These are phyloP conservation scores for Yponomeuta sedellus DNA, from an alignment of 2,888 invertebrate species.

Conservation along the genomic window DNA sequence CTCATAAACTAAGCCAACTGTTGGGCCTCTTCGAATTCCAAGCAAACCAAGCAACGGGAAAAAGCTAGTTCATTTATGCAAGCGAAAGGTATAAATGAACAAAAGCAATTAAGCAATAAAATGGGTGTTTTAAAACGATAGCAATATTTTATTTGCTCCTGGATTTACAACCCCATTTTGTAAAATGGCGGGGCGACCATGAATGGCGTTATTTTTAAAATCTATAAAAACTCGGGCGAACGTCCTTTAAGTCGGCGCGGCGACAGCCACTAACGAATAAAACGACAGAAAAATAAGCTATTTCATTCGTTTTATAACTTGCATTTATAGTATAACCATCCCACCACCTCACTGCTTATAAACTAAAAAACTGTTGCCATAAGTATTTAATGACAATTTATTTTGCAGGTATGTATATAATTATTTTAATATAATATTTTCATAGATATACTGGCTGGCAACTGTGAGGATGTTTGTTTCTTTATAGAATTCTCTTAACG, in stretches of 20 bases:
- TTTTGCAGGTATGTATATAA: too few relatives aligned
- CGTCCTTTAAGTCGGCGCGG: not conserved
- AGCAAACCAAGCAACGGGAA: too few relatives aligned
- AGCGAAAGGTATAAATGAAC: not conserved
- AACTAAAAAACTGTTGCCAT: too few relatives aligned
- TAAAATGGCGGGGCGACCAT: not conserved
- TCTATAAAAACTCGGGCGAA: not conserved
- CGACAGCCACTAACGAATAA: not conserved
- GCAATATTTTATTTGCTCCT: not conserved
- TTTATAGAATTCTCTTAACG: too few relatives aligned
- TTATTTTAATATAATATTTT: too few relatives aligned
- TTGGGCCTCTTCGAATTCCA: too few relatives aligned
- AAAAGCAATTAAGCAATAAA: not conserved
- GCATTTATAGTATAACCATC: not conserved
- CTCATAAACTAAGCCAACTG: too few relatives aligned
- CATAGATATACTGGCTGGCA: too few relatives aligned
- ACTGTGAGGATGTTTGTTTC: too few relatives aligned
- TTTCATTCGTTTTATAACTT: not conserved
- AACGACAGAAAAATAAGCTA: not conserved
- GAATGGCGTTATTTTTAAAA: not conserved
- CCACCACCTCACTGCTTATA: too few relatives aligned
- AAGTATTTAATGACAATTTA: too few relatives aligned
- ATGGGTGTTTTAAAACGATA: not conserved
- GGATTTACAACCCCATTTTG: not conserved
- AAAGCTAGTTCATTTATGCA: too few relatives aligned